phyloP scores from a whole-genome alignment of 1,140 invertebrate genomes.

The Diachasmimorpha longicaudata region DNA sequence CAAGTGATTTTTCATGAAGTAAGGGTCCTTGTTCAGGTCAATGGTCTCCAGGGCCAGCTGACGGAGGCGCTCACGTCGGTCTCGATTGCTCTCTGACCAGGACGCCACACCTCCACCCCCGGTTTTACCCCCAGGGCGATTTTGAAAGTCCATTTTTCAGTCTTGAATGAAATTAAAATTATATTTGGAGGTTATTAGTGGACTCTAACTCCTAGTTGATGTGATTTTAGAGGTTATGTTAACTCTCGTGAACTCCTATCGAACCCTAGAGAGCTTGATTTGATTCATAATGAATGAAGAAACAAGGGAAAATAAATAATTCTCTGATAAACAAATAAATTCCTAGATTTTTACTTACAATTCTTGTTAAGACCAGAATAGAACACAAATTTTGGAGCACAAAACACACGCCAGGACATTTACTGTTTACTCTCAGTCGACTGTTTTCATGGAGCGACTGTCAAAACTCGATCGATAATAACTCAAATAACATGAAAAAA shows the following conservation, averaged over 20 bases:
- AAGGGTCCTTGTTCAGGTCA: constrained; percentile 97
- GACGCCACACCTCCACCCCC: constrained; percentile 98
- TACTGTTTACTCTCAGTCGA: not conserved
- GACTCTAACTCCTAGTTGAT: too few species aligned
- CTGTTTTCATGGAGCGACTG: too few species aligned
- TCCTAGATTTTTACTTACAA: not conserved
- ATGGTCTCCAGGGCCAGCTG: constrained; percentile 98
- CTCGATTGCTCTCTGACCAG: constrained; percentile 97
- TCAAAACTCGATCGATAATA: too few species aligned
- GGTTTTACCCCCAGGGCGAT: constrained; percentile 97
- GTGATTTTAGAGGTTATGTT: too few species aligned
- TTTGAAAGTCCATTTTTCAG: constrained; percentile 91
- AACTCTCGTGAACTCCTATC: too few species aligned
- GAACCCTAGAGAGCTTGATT: too few species aligned
- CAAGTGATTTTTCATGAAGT: constrained; percentile 99
- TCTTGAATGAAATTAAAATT: not conserved
- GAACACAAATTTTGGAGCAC: not conserved
- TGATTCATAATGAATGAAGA: not conserved
- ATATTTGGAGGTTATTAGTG: too few species aligned
- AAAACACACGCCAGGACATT: not conserved
- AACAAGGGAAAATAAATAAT: not conserved
- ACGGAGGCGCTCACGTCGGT: constrained; percentile 92
- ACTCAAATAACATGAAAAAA: too few species aligned
- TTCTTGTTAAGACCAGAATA: not conserved
- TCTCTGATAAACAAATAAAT: not conserved